A percentile compares a stretch with the other conserved stretches of the same genome.
Evolutionary conservation across 2,797 vertebrate genomes (phyloP).

Genomic region (Phyllotis vaccarum): DNA sequence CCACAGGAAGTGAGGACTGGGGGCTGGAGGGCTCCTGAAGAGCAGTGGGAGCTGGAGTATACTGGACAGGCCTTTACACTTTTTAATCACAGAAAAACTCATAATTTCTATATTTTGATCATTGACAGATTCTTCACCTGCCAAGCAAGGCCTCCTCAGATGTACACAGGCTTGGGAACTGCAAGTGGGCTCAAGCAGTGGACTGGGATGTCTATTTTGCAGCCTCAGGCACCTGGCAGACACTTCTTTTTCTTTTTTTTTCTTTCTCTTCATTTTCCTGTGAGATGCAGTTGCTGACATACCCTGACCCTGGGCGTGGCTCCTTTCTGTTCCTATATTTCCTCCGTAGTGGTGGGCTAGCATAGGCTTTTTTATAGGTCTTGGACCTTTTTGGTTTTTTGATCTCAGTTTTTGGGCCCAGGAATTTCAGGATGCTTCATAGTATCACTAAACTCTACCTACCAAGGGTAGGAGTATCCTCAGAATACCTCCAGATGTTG

Average conservation of each 20-base stretch:
- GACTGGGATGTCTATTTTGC: too few relatives aligned
- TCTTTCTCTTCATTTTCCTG: not conserved
- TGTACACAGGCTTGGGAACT: rapidly evolving
- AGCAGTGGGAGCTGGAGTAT: not conserved
- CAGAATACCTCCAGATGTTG: not conserved
- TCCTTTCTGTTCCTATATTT: not conserved
- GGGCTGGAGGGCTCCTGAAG: not conserved
- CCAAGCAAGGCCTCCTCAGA: not conserved
- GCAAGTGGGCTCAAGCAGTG: not conserved
- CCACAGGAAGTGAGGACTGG: not conserved
- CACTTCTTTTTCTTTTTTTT: not conserved
- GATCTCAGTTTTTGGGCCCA: not conserved
- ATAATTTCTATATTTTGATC: not conserved
- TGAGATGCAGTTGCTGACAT: not conserved
- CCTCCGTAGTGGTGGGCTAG: not conserved
- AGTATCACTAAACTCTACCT: not conserved
- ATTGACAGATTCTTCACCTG: not conserved
- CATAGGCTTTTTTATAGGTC: not conserved
- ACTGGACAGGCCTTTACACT: not conserved
- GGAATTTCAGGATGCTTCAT: not conserved
- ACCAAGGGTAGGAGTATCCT: not conserved
- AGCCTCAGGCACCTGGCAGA: not conserved
- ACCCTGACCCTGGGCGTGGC: too few relatives aligned
- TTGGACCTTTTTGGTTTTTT: not conserved
- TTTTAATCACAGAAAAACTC: not conserved